phyloP scores from a whole-genome alignment of 2,888 invertebrate genomes.

The Oasisia sp. region DNA sequence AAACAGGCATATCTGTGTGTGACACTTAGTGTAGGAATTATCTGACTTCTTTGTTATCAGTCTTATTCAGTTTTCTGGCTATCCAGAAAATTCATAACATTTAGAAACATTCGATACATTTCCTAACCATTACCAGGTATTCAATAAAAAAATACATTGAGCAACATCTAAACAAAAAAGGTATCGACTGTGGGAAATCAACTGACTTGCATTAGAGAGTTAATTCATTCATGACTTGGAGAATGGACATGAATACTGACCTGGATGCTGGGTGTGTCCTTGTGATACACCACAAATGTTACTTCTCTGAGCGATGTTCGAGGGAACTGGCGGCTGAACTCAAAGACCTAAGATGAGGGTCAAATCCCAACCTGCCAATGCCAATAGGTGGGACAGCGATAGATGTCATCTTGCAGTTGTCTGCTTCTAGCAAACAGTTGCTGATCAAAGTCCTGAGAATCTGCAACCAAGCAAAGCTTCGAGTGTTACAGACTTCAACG shows the following conservation, averaged over 20 bases:
- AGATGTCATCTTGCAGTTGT: slow-evolving; percentile 41
- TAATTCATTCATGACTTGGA: slow-evolving; percentile 28
- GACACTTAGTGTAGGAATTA: too few species aligned
- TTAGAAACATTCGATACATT: too few species aligned
- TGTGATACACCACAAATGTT: slow-evolving; percentile 46
- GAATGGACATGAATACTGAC: slow-evolving; percentile 42
- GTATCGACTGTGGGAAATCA: too few species aligned
- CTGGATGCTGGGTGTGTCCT: slow-evolving; percentile 28
- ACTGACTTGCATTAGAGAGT: too few species aligned
- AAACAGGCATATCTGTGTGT: too few species aligned
- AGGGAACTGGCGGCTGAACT: slow-evolving; percentile 44
- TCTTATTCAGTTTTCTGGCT: too few species aligned
- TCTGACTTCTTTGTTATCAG: too few species aligned
- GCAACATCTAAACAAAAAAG: slow-evolving; percentile 47
- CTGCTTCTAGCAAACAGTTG: slow-evolving; percentile 46
- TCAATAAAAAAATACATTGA: slow-evolving; percentile 35
- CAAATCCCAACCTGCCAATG: slow-evolving; percentile 52
- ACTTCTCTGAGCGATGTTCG: slow-evolving; percentile 44
- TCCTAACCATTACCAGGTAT: too few species aligned
- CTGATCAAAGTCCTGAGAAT: slow-evolving; percentile 43
- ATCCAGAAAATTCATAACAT: too few species aligned
- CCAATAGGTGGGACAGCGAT: slow-evolving; percentile 56
- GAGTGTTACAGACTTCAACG: neutral
- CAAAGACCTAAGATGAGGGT: slow-evolving; percentile 45
- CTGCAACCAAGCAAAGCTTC: slow-evolving; percentile 36